Evolutionary conservation across 2,113 vertebrate genomes (phyloP).

Genomic region (Lepidothrix coronata): DNA sequence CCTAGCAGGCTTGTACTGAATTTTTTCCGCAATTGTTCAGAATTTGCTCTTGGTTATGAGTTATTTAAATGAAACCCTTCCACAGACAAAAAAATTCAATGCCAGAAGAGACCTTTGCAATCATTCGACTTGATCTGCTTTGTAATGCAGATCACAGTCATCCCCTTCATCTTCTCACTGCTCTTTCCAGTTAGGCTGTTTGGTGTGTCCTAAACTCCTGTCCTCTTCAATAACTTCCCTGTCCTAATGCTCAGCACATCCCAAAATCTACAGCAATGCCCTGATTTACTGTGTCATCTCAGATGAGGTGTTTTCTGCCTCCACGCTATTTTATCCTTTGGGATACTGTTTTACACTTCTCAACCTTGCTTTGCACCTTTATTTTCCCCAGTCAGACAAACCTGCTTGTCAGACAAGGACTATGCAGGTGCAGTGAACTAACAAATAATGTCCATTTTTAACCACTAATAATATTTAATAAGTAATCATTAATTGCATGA

Average conservation of each 20-base stretch:
- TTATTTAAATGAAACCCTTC: constrained; percentile 9
- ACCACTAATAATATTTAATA: background rate
- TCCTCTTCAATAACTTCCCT: background rate
- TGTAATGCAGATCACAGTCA: background rate
- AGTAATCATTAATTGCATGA: background rate
- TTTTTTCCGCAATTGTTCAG: background rate
- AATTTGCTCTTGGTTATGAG: background rate
- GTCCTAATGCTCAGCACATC: background rate
- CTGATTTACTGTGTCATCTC: background rate
- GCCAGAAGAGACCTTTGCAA: background rate
- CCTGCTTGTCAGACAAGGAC: background rate
- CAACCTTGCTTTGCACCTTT: background rate
- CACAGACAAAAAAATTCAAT: background rate
- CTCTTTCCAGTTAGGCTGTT: background rate
- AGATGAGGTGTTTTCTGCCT: background rate
- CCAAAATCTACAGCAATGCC: background rate
- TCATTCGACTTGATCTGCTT: background rate
- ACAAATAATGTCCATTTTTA: background rate
- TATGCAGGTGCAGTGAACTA: background rate
- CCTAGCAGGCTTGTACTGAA: background rate
- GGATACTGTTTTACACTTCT: background rate
- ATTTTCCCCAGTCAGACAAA: background rate
- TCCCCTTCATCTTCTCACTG: background rate
- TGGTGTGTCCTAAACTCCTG: background rate
- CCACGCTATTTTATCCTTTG: background rate